phyloP scores from a whole-genome alignment of 1,140 invertebrate species.

The Drosophila truncata region DNA sequence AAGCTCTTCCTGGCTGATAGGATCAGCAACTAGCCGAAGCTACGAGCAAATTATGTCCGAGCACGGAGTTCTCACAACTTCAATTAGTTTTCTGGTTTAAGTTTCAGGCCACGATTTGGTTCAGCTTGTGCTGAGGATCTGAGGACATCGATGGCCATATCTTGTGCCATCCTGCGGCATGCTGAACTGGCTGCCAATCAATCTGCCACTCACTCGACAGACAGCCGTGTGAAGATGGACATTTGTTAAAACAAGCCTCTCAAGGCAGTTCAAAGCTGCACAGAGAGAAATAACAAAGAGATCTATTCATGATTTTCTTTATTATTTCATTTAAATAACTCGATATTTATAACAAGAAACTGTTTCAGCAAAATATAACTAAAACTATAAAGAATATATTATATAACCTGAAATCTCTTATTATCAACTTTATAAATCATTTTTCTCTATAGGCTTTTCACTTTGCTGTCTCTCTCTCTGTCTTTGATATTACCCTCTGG shows the following conservation, averaged over 20 bases:
- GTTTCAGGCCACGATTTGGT: conserved; percentile 33
- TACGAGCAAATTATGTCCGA: conserved; percentile 22
- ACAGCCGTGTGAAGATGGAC: conserved; percentile 57
- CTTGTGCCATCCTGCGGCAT: background rate
- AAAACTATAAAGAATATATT: background rate
- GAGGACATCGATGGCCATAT: conserved; percentile 40
- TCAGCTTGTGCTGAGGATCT: background rate
- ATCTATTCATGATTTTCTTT: background rate
- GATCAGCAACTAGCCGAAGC: conserved; percentile 20
- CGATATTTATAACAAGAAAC: background rate
- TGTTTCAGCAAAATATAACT: background rate
- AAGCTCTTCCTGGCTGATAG: conserved; percentile 24
- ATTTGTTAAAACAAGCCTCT: conserved; percentile 57
- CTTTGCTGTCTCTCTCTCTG: background rate
- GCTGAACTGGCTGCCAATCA: conserved; percentile 22
- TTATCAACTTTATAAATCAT: background rate
- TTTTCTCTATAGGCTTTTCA: background rate
- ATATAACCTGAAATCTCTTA: background rate
- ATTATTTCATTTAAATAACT: background rate
- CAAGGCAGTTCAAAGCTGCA: background rate
- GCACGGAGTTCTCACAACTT: conserved; percentile 27
- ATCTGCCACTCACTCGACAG: conserved; percentile 31
- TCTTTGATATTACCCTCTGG: conserved; percentile 12
- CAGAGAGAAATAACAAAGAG: background rate
- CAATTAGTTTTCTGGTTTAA: conserved; percentile 48